Percentiles rank a stretch among this genome's conserved stretches.
Conservation (phyloP, 2,888 invertebrate genomes). For the Rhodophaea formosa region DNA sequence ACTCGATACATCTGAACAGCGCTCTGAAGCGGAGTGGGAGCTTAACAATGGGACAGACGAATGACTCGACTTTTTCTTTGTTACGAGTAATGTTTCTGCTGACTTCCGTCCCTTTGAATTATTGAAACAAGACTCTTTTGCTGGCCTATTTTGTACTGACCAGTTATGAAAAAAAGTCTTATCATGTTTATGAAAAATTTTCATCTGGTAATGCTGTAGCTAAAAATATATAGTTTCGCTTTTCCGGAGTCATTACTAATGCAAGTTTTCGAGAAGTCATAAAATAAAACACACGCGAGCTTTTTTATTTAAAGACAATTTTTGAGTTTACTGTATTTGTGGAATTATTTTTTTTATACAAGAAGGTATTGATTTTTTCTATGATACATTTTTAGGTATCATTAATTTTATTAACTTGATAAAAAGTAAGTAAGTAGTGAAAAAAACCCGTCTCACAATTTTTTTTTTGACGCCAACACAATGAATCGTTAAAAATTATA, state of each 20-base stretch:
- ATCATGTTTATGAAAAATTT: not conserved
- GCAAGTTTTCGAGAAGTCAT: too few species aligned
- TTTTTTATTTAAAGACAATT: too few species aligned
- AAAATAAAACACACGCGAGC: too few species aligned
- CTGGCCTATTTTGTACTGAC: constrained; percentile 7
- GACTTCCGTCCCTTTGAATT: constrained; percentile 21
- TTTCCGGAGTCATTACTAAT: too few species aligned
- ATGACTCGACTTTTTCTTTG: constrained; percentile 25
- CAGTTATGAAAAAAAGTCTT: not conserved
- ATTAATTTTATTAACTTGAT: not conserved
- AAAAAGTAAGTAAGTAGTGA: too few species aligned
- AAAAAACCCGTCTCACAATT: not conserved
- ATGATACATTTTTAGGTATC: not conserved
- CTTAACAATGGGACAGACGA: constrained; percentile 19
- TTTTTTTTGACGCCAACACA: not conserved
- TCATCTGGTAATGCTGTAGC: not conserved
- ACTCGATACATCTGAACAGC: not conserved
- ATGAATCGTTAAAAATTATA: not conserved
- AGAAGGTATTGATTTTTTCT: not conserved
- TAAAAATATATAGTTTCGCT: too few species aligned
- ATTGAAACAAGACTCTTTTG: constrained; percentile 16
- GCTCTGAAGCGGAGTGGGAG: not conserved
- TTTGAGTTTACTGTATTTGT: too few species aligned
- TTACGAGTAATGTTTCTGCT: constrained; percentile 17
- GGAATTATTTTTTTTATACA: too few species aligned